Evolutionary conservation across 2,113 vertebrate genomes (phyloP), one percentile per base, ranked within the genome.

Genomic region (Crotalus horridus): DNA sequence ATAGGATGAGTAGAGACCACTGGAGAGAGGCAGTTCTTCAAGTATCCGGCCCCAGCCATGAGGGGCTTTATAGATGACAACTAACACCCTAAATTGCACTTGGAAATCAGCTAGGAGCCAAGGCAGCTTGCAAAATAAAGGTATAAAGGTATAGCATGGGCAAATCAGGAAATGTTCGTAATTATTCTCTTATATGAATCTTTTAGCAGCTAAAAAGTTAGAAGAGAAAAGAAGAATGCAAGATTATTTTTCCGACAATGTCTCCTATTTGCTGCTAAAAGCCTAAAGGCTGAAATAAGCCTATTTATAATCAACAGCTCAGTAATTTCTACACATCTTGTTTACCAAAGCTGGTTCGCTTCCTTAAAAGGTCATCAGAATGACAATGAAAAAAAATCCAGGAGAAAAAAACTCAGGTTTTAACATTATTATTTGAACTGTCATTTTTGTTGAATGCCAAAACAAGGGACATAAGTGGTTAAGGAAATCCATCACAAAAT

Each of bases 151-250:
- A 39, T 81, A 43, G 43, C 7, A 4, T 81, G 74, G 74, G 17
- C 33, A 43, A 43, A 81, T 20, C 17, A 8, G 74, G 74, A 43
- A 43, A 43, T 43, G 74, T 21, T 21, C 17, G 9, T 39, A 39
- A 81, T 13, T 17, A 1, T 0, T 20, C 15, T n/a, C n/a, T 29
- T 0, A 1, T 43, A 33, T 1, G 81, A 81, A 1, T 3, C 6
- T 96, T 96, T 96, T 93, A 89, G 96, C 91, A 96, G 55, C 39
- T 1, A 74, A 96, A 95, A 6, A 39, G 97, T 97, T 96, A 97
- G 96, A 51, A 74, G 26, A 21, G 48, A 26, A 56, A 15, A 51
- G 1, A 0, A 5, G 11, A 0, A 69, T 46, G 1, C 69, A 61
- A 64, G 51, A 56, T 56, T 87, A 85, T 58, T 91, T 53, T 61